Evolutionary conservation across 2,888 invertebrate genomes (phyloP).

Genomic region (Drosophila birchii): DNA sequence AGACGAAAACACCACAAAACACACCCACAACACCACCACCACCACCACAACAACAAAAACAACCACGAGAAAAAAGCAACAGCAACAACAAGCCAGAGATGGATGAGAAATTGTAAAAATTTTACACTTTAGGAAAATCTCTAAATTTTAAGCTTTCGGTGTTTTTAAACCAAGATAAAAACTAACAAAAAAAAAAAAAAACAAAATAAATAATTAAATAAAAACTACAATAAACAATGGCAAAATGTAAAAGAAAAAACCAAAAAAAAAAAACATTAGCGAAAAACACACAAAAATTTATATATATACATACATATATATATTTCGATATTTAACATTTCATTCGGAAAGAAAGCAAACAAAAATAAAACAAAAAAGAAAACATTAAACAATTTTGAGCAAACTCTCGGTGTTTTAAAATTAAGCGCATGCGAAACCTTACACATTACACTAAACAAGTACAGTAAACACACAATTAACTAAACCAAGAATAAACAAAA

Average conservation of each 20-base stretch:
- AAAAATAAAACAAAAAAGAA: neutral
- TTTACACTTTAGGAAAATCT: constrained; percentile 79
- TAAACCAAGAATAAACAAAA: constrained; percentile 54
- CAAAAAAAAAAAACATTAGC: constrained; percentile 69
- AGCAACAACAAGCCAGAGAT: constrained; percentile 37
- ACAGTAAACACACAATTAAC: constrained; percentile 68
- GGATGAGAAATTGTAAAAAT: constrained; percentile 68
- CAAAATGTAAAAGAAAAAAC: constrained; percentile 59
- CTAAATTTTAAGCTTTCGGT: constrained; percentile 85
- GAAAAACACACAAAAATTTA: constrained; percentile 67
- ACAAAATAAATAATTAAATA: constrained; percentile 48
- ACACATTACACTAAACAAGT: constrained; percentile 64
- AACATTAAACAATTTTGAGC: constrained; percentile 73
- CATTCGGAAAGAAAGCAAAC: constrained; percentile 67
- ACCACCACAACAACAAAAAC: constrained; percentile 17
- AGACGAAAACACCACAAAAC: constrained; percentile 36
- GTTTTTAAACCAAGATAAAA: constrained; percentile 79
- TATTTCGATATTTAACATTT: constrained; percentile 78
- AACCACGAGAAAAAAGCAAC: constrained; percentile 45
- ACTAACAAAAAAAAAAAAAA: constrained; percentile 51
- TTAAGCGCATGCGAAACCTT: constrained; percentile 70
- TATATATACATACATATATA: constrained; percentile 65
- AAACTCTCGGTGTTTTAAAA: constrained; percentile 82
- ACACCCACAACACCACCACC: constrained; percentile 18
- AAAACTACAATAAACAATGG: constrained; percentile 60